Conservation (phyloP, 2,797 vertebrate species). For the Balearica regulorum region DNA sequence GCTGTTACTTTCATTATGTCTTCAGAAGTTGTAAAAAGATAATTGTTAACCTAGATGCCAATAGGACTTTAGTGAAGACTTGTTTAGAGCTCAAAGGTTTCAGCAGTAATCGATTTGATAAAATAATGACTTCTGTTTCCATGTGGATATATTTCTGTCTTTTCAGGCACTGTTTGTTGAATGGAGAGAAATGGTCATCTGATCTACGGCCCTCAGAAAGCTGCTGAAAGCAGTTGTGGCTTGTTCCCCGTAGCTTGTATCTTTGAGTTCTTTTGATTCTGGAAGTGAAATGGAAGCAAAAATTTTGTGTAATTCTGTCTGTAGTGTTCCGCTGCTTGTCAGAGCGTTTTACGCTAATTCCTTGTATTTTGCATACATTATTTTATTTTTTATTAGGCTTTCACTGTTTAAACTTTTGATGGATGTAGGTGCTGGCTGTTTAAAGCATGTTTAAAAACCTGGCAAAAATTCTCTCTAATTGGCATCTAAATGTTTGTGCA, state of each 20-base stretch:
- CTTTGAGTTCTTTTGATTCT: not conserved
- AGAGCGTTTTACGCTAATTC: not conserved
- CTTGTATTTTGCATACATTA: not conserved
- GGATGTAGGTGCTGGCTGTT: not conserved
- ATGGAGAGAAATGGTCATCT: not conserved
- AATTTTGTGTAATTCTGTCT: not conserved
- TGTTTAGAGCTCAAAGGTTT: conserved; percentile 43
- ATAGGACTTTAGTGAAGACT: conserved; percentile 13
- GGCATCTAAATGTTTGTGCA: not conserved
- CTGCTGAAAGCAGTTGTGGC: not conserved
- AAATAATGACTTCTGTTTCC: conserved; percentile 33
- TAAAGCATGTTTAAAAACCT: not conserved
- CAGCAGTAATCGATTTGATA: conserved; percentile 32
- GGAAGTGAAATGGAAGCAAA: not conserved
- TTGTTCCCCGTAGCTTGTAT: not conserved
- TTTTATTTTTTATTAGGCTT: not conserved
- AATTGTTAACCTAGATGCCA: conserved; percentile 47
- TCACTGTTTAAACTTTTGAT: not conserved
- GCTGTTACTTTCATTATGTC: not conserved
- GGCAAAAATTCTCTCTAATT: not conserved
- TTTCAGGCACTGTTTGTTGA: not conserved
- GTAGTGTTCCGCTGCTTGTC: not conserved
- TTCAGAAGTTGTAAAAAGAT: conserved; percentile 28
- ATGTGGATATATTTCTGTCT: not conserved
- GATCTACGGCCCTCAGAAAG: not conserved